Base-by-base conservation (phyloP, 2,113 vertebrate species). In the Platichthys stellatus region DNA sequence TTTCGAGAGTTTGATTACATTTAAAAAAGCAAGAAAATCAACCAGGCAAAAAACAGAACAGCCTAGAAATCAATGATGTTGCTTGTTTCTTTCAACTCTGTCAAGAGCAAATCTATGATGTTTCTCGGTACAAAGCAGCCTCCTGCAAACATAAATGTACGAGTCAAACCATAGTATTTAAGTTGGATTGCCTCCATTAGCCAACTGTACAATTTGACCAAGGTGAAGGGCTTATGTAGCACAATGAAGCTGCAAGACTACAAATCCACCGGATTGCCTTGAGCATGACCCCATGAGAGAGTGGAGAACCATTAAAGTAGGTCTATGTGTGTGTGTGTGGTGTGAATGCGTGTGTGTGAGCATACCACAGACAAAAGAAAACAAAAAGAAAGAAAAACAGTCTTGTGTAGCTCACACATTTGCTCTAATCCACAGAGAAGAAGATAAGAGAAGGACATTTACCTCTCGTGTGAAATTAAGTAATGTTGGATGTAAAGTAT, bases 21-120 rank as follows among this genome's bases (percentile, higher is more conserved):
- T 53, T 81, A 3, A 21, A 63, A 69, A 43, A 69, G 21, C n/a
- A 43, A 38, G 13, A 67, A 68, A 74, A 74, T 40, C 3, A 60
- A 26, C 11, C 18, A 24, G 31, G 11, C 8, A 56, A 69, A 74
- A 59, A 17, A 17, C 45, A 49, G 63, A 58, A 24, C 38, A 43
- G 13, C 47, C 18, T 3, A 13, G 26, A 79, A 68, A 60, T 67
- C 24, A 53, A 0, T n/a, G 6, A 2, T 26, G n/a, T 40, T 64
- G 51, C 17, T 59, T 57, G 3, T 57, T 73, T 65, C 35, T 54
- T 65, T 78, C 17, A 49, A 24, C 40, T 65, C n/a, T 43, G 3
- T 23, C 12, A 11, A 21, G 24, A 45, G 53, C 14, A 26, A 60
- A 69, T 53, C 35, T 10, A 53, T 63, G 26, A 26, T 23, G 49